Evolutionary conservation across 1,140 invertebrate genomes (phyloP), one percentile per base, ranked within the genome.

Genomic region (Bradysia coprophila): DNA sequence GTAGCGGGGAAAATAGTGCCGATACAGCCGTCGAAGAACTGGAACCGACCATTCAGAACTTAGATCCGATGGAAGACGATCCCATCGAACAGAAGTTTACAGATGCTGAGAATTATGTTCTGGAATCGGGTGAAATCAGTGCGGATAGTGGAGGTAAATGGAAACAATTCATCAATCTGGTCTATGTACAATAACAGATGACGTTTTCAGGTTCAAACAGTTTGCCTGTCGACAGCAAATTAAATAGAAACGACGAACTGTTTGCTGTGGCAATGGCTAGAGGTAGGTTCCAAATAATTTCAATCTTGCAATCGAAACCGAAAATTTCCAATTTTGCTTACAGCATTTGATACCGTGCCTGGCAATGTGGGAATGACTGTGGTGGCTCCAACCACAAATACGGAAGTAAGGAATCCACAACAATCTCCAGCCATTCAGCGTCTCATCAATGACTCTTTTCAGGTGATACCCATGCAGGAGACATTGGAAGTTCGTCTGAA

Each of bases 381-480:
- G n/a, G 51, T 54, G 4, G 49, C 51, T 44, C 44, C 50, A 16
- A 52, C 54, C 34, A 44, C 50, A 15, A 47, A 49, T 45, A 41
- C 48, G 18, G 59, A 61, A 19, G 56, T 47, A 42, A 16, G 21
- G 31, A n/a, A 21, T 43, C 31, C 22, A 37, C 28, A 20, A 38
- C 33, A 46, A 63, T 45, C 61, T 65, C 16, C 4, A 34, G 3
- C 32, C 11, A 34, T 5, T 13, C 11, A 4, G n/a, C n/a, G n/a
- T n/a, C n/a, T n/a, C n/a, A n/a, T n/a, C n/a, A n/a, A n/a, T n/a
- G n/a, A n/a, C n/a, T n/a, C n/a, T 8, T 28, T 8, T 11, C 48
- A 64, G 45, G 61, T 67, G 2, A 67, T 66, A 43, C 64, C 66
- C 4, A 66, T 67, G 60, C 59, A 66, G 48, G 66, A 69, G 50